Evolutionary conservation across 2,888 invertebrate genomes (phyloP), one percentile per base, ranked within the genome.

Genomic region (Thera obeliscata): DNA sequence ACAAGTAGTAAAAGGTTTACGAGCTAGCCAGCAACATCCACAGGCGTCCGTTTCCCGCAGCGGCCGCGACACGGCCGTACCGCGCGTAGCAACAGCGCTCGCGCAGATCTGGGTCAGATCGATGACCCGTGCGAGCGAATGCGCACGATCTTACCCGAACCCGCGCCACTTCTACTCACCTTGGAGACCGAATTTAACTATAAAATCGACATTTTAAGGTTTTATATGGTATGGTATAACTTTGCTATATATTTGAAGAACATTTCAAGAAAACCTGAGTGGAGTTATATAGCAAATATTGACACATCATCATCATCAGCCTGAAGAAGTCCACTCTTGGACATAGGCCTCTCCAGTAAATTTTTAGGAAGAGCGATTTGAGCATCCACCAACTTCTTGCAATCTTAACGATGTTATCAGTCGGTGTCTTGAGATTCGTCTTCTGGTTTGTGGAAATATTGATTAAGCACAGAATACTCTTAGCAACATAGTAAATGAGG

Each of bases 91-190:
- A 77, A 76, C 76, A 76, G 70, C 73, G 69, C 70, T 64, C 71
- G 76, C 76, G 74, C 69, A 62, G 80, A 88, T 81, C 83, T 87
- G 72, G 87, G 87, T 82, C 87, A 80, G 87, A 78, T 78, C 86
- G 81, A 85, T 84, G 87, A 86, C 84, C 87, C 84, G 83, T 71
- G 75, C 80, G 84, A 81, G 66, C 69, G 56, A 56, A 43, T 12
- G 12, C 59, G 63, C 54, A 70, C 74, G 64, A 58, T 61, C 66
- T 43, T 22, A 61, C 22, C 56, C 63, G 67, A 57, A 43, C n/a
- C 33, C 54, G 50, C 36, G 57, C 12, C 61, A 57, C 63, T 50
- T n/a, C 8, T 1, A 22, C 5, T 2, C 11, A 9, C 2, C 35
- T 12, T 49, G 46, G 12, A 38, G 2, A 6, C 38, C 5, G 49